A percentile compares a stretch with the other conserved stretches of the same genome.
These are phyloP conservation scores for Alces alces DNA, from an alignment of 2,113 vertebrate species.

Conservation along the genomic window DNA sequence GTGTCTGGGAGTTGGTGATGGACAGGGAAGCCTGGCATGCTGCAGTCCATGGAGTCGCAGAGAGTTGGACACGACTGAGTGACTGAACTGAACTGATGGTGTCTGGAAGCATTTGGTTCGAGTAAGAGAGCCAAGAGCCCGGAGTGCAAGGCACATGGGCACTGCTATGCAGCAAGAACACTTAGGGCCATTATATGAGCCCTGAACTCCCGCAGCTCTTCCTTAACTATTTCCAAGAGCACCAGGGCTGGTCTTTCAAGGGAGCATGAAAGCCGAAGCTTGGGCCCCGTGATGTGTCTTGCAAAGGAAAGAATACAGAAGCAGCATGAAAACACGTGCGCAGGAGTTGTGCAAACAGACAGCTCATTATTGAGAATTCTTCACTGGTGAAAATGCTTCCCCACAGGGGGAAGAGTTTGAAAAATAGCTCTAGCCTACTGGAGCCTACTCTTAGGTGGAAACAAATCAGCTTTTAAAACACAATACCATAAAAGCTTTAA, in stretches of 20 bases:
- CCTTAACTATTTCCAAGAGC: neutral
- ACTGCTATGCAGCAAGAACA: neutral
- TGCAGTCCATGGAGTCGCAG: neutral
- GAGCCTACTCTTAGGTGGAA: neutral
- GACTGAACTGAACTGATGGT: neutral
- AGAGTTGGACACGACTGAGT: neutral
- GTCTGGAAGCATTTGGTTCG: neutral
- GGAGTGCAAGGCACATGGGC: rapidly evolving
- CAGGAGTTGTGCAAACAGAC: neutral
- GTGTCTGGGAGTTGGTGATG: neutral
- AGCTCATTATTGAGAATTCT: neutral
- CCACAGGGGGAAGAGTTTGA: neutral
- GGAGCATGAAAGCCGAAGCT: neutral
- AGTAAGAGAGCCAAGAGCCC: neutral
- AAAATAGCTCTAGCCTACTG: neutral
- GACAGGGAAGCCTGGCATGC: neutral
- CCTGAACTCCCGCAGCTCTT: rapidly evolving
- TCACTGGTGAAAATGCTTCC: neutral
- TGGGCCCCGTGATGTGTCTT: neutral
- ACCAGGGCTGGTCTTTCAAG: neutral
- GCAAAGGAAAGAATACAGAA: neutral
- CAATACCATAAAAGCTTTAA: constrained; percentile 37
- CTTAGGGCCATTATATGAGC: neutral
- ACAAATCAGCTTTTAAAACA: constrained; percentile 47
- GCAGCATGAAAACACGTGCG: neutral